Percentiles rank a stretch among this genome's conserved stretches.
Evolutionary conservation across 2,888 invertebrate genomes (phyloP).

Genomic region (Euplagia quadripunctaria): DNA sequence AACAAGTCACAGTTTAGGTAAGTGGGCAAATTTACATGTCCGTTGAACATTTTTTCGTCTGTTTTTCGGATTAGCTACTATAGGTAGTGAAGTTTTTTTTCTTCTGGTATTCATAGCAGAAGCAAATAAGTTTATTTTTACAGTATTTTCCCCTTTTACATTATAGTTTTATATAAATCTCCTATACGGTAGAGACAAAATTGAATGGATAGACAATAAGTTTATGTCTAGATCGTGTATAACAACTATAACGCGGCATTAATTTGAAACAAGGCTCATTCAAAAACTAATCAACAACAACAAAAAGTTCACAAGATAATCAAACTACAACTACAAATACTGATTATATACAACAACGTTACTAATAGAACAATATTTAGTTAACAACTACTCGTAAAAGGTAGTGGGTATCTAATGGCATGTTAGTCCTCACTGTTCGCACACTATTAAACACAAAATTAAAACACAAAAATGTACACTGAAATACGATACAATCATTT

Average conservation of each 20-base stretch:
- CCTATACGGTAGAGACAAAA: background rate
- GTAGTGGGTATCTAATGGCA: conserved; percentile 53
- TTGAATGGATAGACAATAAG: background rate
- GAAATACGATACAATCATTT: conserved; percentile 30
- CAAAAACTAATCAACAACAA: conserved; percentile 39
- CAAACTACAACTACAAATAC: conserved; percentile 13
- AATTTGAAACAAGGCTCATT: conserved; percentile 24
- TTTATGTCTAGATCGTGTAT: background rate
- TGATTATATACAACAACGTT: background rate
- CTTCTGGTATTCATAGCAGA: too few relatives aligned
- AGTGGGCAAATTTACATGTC: too few relatives aligned
- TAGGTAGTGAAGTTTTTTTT: too few relatives aligned
- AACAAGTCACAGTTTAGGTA: too few relatives aligned
- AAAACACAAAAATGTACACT: conserved; percentile 62
- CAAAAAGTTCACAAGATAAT: conserved; percentile 32
- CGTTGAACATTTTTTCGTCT: too few relatives aligned
- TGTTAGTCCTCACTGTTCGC: conserved; percentile 69
- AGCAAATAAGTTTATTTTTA: too few relatives aligned
- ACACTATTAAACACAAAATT: conserved; percentile 64
- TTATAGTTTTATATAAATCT: background rate
- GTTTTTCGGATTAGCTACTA: too few relatives aligned
- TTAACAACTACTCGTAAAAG: conserved; percentile 1
- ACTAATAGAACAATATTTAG: background rate
- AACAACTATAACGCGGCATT: background rate
- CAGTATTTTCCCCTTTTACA: too few relatives aligned